These are phyloP conservation scores for Encarsia formosa DNA, from an alignment of 2,888 invertebrate genomes.

Conservation along the genomic window DNA sequence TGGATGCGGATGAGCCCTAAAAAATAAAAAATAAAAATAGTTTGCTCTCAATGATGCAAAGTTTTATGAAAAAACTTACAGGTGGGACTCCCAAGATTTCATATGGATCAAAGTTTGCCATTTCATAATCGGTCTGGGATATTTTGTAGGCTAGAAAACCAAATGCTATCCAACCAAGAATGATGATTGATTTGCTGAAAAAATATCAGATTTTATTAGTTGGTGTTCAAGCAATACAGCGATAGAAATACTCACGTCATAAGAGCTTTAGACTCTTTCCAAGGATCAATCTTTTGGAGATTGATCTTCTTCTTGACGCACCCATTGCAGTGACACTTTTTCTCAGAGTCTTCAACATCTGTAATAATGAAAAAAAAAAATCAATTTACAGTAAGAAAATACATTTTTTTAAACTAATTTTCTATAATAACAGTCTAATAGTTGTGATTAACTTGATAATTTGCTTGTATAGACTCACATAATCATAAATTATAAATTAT, in stretches of 20 bases:
- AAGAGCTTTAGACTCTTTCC: slow-evolving; percentile 78
- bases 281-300: slow-evolving; percentile 82
- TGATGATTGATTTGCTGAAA: slow-evolving; percentile 71
- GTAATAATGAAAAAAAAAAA: too few species aligned
- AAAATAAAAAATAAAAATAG: slow-evolving; percentile 20
- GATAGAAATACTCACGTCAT: slow-evolving; percentile 34
- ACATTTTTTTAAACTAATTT: too few species aligned
- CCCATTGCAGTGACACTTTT: slow-evolving; percentile 83
- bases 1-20: slow-evolving; percentile 76
- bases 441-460: too few species aligned
- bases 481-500: too few species aligned
- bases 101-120: slow-evolving; percentile 98
- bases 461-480: too few species aligned
- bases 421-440: too few species aligned
- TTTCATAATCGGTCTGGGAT: slow-evolving; percentile 95
- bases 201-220: slow-evolving; percentile 1
- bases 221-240: background rate
- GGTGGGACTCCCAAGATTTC: slow-evolving; percentile 88
- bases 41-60: background rate
- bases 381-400: too few species aligned
- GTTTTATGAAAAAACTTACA: slow-evolving; percentile 50
- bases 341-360: slow-evolving; percentile 75
- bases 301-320: slow-evolving; percentile 81
- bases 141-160: slow-evolving; percentile 83
- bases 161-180: slow-evolving; percentile 79